Percentiles rank a stretch among this genome's conserved stretches.
Evolutionary conservation across 2,113 vertebrate species (phyloP).

Genomic region (Saccopteryx leptura): DNA sequence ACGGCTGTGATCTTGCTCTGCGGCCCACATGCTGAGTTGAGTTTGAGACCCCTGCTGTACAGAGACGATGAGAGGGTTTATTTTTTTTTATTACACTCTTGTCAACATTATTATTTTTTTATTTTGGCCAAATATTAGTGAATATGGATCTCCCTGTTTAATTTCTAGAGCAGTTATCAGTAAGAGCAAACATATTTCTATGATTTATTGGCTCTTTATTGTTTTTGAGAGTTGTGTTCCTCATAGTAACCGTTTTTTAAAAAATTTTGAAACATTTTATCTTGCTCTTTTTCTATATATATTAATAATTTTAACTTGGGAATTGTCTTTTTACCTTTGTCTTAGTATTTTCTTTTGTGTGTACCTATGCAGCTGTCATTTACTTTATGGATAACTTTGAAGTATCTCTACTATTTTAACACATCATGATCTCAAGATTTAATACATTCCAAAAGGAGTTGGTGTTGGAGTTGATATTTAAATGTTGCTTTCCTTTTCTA

Average conservation of each 20-base stretch:
- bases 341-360: background rate
- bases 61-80: background rate
- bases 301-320: background rate
- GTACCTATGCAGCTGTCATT: background rate
- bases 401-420: slow-evolving; percentile 12
- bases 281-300: background rate
- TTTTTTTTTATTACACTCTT: background rate
- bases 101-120: slow-evolving; percentile 4
- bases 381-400: slow-evolving; percentile 16
- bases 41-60: too few relatives aligned
- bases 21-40: too few relatives aligned
- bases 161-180: slow-evolving; percentile 5
- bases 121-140: background rate
- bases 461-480: background rate
- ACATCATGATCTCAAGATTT: slow-evolving; percentile 45
- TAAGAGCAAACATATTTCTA: background rate
- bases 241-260: background rate
- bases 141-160: background rate
- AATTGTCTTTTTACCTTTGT: background rate
- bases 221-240: background rate
- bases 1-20: too few relatives aligned
- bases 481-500: background rate
- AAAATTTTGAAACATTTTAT: background rate
- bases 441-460: slow-evolving; percentile 3
- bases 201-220: slow-evolving; percentile 23